phyloP scores from a whole-genome alignment of 2,113 vertebrate genomes.

The Epinephelus lanceolatus region DNA sequence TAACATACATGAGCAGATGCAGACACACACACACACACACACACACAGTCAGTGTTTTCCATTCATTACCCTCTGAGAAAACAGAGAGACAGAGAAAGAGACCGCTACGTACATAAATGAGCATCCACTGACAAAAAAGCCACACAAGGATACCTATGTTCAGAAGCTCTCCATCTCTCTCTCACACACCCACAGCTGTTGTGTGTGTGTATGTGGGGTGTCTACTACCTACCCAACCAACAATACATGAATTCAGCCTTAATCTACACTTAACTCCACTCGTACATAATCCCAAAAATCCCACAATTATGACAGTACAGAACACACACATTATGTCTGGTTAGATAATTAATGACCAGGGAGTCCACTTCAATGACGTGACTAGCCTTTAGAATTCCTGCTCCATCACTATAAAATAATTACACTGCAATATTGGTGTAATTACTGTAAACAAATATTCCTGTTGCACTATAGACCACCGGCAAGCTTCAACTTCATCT shows the following conservation, averaged over 20 bases:
- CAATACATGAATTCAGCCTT: neutral
- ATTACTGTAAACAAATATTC: neutral
- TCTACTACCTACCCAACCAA: neutral
- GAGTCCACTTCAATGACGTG: too few species aligned
- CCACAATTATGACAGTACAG: constrained; percentile 4
- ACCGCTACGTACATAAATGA: constrained; percentile 2
- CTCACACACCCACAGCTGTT: neutral
- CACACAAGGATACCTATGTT: neutral
- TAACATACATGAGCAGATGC: neutral
- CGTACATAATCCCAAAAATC: constrained; percentile 16
- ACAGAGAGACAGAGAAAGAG: neutral
- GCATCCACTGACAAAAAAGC: constrained; percentile 15
- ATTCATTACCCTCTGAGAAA: constrained; percentile 20
- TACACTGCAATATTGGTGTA: too few species aligned
- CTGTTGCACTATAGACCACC: neutral
- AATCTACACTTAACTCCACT: constrained; percentile 11
- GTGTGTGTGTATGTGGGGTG: neutral
- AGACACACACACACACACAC: neutral
- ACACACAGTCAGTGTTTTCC: constrained; percentile 10
- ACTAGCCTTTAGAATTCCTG: too few species aligned
- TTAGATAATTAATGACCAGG: too few species aligned
- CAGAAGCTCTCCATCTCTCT: neutral
- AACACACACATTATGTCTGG: constrained; percentile 7
- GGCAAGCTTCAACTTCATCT: neutral
- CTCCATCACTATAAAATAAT: too few species aligned